These are phyloP conservation scores for Himalopsyche tibetana DNA, from an alignment of 2,888 invertebrate species.

Conservation along the genomic window DNA sequence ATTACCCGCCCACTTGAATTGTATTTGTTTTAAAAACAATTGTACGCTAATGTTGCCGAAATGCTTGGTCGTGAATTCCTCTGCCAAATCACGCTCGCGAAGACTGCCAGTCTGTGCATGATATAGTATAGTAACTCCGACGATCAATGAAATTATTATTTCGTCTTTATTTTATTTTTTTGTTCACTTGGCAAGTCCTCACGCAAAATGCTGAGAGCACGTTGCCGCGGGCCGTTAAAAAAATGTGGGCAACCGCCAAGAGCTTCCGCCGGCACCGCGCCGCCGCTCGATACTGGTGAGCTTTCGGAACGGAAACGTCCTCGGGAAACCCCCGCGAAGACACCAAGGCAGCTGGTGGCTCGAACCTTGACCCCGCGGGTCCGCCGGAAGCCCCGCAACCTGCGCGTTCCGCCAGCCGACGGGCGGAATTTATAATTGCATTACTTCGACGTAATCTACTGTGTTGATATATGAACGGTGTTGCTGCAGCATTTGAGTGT, in stretches of 20 bases:
- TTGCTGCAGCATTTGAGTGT: too few relatives aligned
- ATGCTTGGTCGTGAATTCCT: background rate
- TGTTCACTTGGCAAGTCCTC: background rate
- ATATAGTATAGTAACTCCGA: background rate
- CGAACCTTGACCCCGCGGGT: conserved; percentile 49
- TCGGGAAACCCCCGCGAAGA: conserved; percentile 11
- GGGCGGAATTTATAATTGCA: conserved; percentile 15
- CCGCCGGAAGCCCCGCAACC: conserved; percentile 52
- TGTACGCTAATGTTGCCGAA: too few relatives aligned
- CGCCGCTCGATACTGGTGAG: background rate
- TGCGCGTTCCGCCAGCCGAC: background rate
- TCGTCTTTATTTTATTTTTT: background rate
- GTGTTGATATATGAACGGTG: too few relatives aligned
- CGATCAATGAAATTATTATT: conserved; percentile 6
- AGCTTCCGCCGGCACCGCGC: background rate
- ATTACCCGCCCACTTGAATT: too few relatives aligned
- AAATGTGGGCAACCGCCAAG: background rate
- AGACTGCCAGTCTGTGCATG: background rate
- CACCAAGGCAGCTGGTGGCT: conserved; percentile 18
- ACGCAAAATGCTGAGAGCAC: background rate
- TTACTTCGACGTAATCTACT: background rate
- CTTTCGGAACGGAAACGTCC: background rate
- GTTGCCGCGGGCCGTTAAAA: background rate
- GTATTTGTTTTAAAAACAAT: too few relatives aligned
- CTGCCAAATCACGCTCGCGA: background rate